Evolutionary conservation across 2,797 vertebrate species (phyloP), one percentile per base, ranked within the genome.

Genomic region (Enteromius afrohamiltoni): DNA sequence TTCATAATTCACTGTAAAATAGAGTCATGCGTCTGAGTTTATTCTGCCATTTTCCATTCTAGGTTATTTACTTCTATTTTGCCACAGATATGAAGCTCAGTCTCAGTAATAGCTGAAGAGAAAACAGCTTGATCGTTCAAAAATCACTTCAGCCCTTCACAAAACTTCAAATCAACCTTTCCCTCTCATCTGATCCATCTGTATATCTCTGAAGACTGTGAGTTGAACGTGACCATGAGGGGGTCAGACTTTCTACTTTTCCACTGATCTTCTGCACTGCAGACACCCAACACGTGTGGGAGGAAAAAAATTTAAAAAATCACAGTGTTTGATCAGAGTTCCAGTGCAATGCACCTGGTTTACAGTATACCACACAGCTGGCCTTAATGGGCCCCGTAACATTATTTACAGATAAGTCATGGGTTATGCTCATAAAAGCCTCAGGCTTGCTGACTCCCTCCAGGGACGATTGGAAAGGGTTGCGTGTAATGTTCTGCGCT

Each of bases 351-450:
- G n/a, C 21, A 68, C 68, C 77, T 55, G 79, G 37, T 10, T 70
- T 45, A 26, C n/a, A 71, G 51, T 17, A 71, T 1, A 14, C 40
- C 16, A 73, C 37, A 71, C 19, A 64, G 40, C 69, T 49, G 79
- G 68, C 26, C 53, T 86, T 83, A 87, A 89, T 84, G 83, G 86
- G 86, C 31, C 80, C 14, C 58, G 9, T 34, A 82, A 74, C 70
- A 82, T 49, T 65, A 86, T 86, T 87, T 73, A 83, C 69, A 45
- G 19, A 49, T 75, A 85, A 78, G 81, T 79, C 87, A 84, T 9
- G 70, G 79, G 86, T 89, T 85, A 85, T 77, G 80, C 29, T 84
- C 31, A 75, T 65, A 87, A 88, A 90, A 85, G 79, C 88, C 84
- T 64, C 45, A 77, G 82, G 88, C 85, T 79, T 85, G 87, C 29